Evolutionary conservation across 2,888 invertebrate species (phyloP).

Genomic region (Drosophila mayaguana): DNA sequence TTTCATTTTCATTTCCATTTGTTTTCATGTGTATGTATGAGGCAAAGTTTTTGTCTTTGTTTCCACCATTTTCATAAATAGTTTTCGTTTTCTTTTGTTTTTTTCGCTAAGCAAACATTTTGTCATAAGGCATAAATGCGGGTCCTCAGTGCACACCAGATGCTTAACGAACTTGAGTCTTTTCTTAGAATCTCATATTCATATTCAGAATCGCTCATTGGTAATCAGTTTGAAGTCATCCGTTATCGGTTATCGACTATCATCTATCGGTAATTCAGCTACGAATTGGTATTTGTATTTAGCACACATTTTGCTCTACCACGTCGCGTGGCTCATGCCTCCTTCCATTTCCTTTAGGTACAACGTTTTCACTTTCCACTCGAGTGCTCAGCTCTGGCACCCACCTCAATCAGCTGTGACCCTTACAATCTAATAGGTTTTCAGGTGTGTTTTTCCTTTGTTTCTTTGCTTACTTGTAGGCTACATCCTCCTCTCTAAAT

Average conservation of each 20-base stretch:
- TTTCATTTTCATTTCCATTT: conserved; percentile 1
- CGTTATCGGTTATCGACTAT: conserved; percentile 11
- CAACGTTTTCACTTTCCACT: conserved; percentile 49
- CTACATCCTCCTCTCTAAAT: conserved; percentile 57
- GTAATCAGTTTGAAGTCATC: conserved; percentile 1
- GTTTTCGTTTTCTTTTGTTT: neutral
- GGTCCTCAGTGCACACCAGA: conserved; percentile 34
- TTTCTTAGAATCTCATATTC: conserved; percentile 17
- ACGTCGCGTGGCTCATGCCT: conserved; percentile 51
- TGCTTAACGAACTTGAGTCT: conserved; percentile 49
- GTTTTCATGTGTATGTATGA: conserved; percentile 5
- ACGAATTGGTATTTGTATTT: neutral
- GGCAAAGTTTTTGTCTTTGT: conserved; percentile 24
- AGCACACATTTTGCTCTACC: conserved; percentile 23
- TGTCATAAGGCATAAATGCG: conserved; percentile 51
- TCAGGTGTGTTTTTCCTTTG: conserved; percentile 45
- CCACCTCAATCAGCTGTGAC: conserved; percentile 7
- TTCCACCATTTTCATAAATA: conserved; percentile 27
- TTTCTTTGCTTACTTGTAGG: conserved; percentile 19
- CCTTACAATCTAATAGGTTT: conserved; percentile 35
- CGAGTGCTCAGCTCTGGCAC: conserved; percentile 38
- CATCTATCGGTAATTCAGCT: conserved; percentile 18
- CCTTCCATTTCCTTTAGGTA: conserved; percentile 57
- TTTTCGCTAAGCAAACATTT: conserved; percentile 52
- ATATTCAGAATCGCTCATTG: conserved; percentile 14